Conservation (phyloP, 2,888 invertebrate species). For the Molanna angustata region DNA sequence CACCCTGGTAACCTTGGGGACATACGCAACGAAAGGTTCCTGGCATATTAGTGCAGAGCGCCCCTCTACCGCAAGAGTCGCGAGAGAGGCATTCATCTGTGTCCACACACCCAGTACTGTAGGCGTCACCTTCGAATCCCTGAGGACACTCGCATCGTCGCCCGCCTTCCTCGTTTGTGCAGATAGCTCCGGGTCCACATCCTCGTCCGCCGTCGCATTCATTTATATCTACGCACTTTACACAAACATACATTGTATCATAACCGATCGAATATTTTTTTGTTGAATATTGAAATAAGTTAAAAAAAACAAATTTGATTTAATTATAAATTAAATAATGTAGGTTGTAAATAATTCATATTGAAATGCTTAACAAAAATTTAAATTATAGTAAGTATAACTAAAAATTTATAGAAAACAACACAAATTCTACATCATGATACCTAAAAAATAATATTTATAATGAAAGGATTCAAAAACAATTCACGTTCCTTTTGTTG, state of each 20-base stretch:
- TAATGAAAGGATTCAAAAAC: too few relatives aligned
- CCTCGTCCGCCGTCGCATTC: constrained; percentile 71
- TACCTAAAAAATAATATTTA: too few relatives aligned
- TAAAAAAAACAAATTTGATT: too few relatives aligned
- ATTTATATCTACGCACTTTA: constrained; percentile 76
- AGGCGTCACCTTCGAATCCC: constrained; percentile 79
- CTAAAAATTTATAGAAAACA: too few relatives aligned
- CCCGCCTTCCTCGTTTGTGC: constrained; percentile 76
- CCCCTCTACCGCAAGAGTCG: constrained; percentile 74
- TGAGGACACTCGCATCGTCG: constrained; percentile 82
- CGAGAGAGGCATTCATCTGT: constrained; percentile 70
- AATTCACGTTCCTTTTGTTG: too few relatives aligned
- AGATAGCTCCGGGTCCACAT: constrained; percentile 78
- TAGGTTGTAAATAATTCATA: too few relatives aligned
- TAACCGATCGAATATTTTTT: neutral
- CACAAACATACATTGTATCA: neutral
- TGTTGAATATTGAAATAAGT: too few relatives aligned
- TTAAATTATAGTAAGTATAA: too few relatives aligned
- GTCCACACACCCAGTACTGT: constrained; percentile 69
- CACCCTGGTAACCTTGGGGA: constrained; percentile 78
- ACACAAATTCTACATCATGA: too few relatives aligned
- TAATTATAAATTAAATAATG: too few relatives aligned
- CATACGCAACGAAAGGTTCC: constrained; percentile 80
- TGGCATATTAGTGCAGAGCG: constrained; percentile 74
- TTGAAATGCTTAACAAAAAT: too few relatives aligned